Evolutionary conservation across 2,888 invertebrate genomes (phyloP), one percentile per base, ranked within the genome.

Genomic region (Coleophora deauratella): DNA sequence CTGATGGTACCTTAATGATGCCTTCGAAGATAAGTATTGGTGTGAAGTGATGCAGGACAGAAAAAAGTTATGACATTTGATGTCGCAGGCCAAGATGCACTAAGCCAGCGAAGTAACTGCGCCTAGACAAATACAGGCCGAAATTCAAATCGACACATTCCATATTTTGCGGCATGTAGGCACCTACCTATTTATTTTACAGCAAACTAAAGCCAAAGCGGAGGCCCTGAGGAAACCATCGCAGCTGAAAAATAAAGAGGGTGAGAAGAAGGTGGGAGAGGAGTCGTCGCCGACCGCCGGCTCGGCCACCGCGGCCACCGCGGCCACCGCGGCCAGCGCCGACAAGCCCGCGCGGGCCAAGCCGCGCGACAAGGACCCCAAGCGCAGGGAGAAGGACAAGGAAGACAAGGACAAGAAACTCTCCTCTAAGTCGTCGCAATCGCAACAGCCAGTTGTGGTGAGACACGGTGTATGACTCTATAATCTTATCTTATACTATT

Each of bases 151-250:
- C n/a, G n/a, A n/a, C n/a, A n/a, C n/a, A n/a, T n/a, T n/a, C n/a
- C n/a, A n/a, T n/a, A n/a, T n/a, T n/a, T n/a, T n/a, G n/a, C n/a
- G n/a, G n/a, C n/a, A n/a, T n/a, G n/a, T n/a, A n/a, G n/a, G n/a
- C n/a, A n/a, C n/a, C n/a, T n/a, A n/a, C n/a, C n/a, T n/a, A n/a
- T n/a, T n/a, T n/a, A n/a, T n/a, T n/a, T 21, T 21, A 21, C 21
- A 21, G 21, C 21, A 21, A 21, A 71, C 82, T 1, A 88, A 87
- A 68, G 88, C 87, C 3, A 90, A 88, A 69, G 74, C 87, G 4
- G 90, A 90, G 62, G 88, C 88, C 3, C 67, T 88, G 0, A 89
- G 80, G 52, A 79, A 87, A 52, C 75, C 87, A 7, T 74, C 88
- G 7, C 78, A 63, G 45, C 67, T 71, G 0, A 77, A 77, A 42